Evolutionary conservation across 2,888 invertebrate genomes (phyloP).

Genomic region (Cephus sareptanus): DNA sequence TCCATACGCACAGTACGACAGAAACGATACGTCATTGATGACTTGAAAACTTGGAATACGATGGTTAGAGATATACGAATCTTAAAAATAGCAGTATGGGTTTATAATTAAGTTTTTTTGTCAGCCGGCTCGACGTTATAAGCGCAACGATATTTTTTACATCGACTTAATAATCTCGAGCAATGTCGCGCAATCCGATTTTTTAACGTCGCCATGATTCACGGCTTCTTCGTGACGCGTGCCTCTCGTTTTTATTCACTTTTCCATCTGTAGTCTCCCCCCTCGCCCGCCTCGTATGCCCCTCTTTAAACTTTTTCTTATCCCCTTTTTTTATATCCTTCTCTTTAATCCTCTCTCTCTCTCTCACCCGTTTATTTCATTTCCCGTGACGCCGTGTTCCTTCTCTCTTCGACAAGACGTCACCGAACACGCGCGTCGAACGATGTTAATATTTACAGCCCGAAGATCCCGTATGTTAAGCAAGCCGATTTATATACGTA

Average conservation of each 20-base stretch:
- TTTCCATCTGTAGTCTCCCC: neutral
- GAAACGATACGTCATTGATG: neutral
- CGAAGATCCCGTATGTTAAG: neutral
- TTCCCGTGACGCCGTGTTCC: neutral
- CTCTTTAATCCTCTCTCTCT: neutral
- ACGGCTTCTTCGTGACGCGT: neutral
- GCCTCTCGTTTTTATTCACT: neutral
- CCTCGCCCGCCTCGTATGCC: neutral
- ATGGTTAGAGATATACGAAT: neutral
- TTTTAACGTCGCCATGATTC: neutral
- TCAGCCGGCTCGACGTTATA: neutral
- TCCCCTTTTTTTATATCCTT: conserved; percentile 3
- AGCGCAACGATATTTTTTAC: neutral
- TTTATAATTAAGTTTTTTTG: neutral
- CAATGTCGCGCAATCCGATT: neutral
- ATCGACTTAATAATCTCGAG: neutral
- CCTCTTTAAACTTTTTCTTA: neutral
- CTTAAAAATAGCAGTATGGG: neutral
- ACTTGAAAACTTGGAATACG: neutral
- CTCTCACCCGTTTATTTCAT: neutral
- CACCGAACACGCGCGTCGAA: neutral
- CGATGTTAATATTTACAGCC: neutral
- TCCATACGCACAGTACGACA: neutral
- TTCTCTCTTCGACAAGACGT: neutral
- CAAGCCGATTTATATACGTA: neutral